phyloP scores from a whole-genome alignment of 1,140 invertebrate genomes.

The Thaumatotibia leucotreta region DNA sequence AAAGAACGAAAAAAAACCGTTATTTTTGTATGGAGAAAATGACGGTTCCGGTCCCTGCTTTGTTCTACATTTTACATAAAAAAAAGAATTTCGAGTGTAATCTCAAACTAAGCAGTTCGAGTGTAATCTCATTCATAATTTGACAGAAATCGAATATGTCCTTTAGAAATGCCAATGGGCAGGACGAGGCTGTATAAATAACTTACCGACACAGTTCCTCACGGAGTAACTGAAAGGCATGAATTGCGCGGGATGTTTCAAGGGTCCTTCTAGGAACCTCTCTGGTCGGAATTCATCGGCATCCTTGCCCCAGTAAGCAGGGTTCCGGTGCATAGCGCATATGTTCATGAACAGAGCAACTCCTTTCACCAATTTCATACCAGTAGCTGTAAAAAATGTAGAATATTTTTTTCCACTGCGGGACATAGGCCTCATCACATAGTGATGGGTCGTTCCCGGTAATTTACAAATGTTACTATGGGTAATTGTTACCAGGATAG shows the following conservation, averaged over 20 bases:
- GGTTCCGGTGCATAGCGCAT: slow-evolving; percentile 60
- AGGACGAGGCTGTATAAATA: too few species aligned
- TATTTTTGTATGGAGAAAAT: too few species aligned
- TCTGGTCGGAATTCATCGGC: slow-evolving; percentile 82
- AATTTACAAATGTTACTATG: not conserved
- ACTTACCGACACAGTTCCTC: slow-evolving; percentile 77
- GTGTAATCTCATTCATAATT: too few species aligned
- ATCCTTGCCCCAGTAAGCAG: slow-evolving; percentile 73
- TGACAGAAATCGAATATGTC: too few species aligned
- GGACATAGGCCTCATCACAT: not conserved
- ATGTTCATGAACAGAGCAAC: slow-evolving; percentile 20
- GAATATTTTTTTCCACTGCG: not conserved
- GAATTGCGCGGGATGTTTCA: slow-evolving; percentile 67
- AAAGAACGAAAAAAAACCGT: too few species aligned
- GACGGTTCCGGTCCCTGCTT: too few species aligned
- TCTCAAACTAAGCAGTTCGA: too few species aligned
- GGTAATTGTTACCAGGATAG: too few species aligned
- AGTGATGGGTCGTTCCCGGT: too few species aligned
- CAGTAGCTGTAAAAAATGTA: slow-evolving; percentile 21
- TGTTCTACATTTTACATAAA: too few species aligned
- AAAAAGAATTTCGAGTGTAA: too few species aligned
- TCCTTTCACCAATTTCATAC: slow-evolving; percentile 24
- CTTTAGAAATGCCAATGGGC: too few species aligned
- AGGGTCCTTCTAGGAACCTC: slow-evolving; percentile 76
- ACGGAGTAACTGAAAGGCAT: slow-evolving; percentile 78